Evolutionary conservation across 2,797 vertebrate species (phyloP).

Genomic region (Fistularia commersonii): DNA sequence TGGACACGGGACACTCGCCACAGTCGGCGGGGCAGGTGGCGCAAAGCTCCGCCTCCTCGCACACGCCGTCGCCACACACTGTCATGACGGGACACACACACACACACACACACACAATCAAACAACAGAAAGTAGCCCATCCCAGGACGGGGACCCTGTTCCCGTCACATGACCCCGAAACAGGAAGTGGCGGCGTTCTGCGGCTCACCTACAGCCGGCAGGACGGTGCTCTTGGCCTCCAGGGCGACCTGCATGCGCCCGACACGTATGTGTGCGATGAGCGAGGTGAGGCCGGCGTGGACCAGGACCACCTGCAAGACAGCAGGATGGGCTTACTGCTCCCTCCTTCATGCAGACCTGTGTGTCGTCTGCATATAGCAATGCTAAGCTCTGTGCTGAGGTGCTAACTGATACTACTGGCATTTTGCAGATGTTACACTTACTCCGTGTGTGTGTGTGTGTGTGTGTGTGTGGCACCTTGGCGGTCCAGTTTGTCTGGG

Average conservation of each 20-base stretch:
- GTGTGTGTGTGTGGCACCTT: constrained; percentile 63
- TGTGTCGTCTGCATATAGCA: too few species aligned
- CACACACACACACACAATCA: too few species aligned
- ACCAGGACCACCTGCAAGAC: constrained; percentile 76
- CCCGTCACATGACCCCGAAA: too few species aligned
- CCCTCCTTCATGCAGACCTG: too few species aligned
- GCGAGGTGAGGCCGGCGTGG: constrained; percentile 77
- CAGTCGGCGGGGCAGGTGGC: constrained; percentile 79
- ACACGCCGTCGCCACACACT: constrained; percentile 79
- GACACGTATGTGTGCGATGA: constrained; percentile 82
- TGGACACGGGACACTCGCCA: constrained; percentile 76
- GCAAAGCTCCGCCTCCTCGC: constrained; percentile 79
- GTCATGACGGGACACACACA: not conserved
- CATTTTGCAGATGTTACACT: too few species aligned
- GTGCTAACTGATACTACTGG: too few species aligned
- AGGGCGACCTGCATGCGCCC: constrained; percentile 82
- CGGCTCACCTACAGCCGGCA: constrained; percentile 68
- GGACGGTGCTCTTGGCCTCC: constrained; percentile 80
- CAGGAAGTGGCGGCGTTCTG: too few species aligned
- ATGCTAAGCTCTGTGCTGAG: too few species aligned
- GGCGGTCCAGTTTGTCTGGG: constrained; percentile 82
- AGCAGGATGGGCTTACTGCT: not conserved
- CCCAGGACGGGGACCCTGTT: too few species aligned
- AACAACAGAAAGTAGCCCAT: too few species aligned
- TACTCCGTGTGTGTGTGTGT: not conserved